Evolutionary conservation across 2,113 vertebrate species (phyloP).

Genomic region (Anoura caudifer): DNA sequence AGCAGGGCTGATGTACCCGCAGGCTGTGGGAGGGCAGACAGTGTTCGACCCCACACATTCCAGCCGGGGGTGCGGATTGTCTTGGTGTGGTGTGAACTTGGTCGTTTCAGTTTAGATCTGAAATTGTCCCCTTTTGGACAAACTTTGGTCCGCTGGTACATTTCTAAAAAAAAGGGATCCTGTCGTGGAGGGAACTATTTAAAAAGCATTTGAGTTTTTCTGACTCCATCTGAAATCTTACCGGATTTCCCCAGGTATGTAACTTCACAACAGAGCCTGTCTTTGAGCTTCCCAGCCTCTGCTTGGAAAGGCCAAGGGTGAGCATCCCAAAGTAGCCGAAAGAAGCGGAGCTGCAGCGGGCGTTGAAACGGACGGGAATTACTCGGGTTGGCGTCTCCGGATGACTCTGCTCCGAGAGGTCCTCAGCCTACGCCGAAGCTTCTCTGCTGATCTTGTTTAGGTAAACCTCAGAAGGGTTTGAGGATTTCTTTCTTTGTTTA

Average conservation of each 20-base stretch:
- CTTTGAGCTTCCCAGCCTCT: background rate
- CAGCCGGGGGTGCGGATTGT: rapidly evolving
- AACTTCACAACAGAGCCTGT: rapidly evolving
- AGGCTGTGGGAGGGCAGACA: rapidly evolving
- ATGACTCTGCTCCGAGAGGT: background rate
- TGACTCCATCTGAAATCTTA: rapidly evolving
- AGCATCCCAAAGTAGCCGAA: background rate
- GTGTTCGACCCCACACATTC: background rate
- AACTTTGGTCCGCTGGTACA: background rate
- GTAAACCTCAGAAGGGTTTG: background rate
- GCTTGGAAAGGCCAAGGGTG: background rate
- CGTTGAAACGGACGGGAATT: background rate
- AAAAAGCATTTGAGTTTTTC: rapidly evolving
- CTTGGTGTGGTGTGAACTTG: background rate
- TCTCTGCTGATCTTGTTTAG: rapidly evolving
- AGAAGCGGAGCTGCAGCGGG: background rate
- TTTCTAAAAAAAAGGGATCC: background rate
- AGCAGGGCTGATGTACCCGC: background rate
- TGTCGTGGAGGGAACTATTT: rapidly evolving
- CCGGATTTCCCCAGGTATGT: rapidly evolving
- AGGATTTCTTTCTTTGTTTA: background rate
- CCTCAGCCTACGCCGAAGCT: rapidly evolving
- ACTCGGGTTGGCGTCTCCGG: background rate
- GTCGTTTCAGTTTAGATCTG: rapidly evolving
- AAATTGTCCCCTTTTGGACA: background rate